Conservation (phyloP, 2,888 invertebrate genomes). For the Eucriotettix oculatus region DNA sequence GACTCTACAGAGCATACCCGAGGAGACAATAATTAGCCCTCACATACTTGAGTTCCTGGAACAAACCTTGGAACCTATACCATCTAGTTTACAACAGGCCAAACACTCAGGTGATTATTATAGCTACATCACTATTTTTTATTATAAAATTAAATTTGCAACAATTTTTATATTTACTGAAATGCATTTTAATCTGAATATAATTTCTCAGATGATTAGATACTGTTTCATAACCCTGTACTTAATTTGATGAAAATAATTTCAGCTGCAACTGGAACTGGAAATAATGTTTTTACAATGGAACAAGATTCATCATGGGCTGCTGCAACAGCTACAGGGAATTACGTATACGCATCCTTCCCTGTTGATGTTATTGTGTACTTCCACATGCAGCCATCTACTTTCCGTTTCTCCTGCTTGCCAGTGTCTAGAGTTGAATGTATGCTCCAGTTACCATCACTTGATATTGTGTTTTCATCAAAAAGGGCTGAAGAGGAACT, state of each 20-base stretch:
- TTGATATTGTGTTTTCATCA: slow-evolving; percentile 93
- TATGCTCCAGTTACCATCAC: slow-evolving; percentile 85
- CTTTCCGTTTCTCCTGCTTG: slow-evolving; percentile 88
- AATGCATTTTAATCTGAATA: no score
- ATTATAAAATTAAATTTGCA: no score
- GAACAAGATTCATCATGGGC: slow-evolving; percentile 15
- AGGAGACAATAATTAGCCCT: slow-evolving; percentile 94
- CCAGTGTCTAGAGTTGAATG: slow-evolving; percentile 93
- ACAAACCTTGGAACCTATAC: slow-evolving; percentile 91
- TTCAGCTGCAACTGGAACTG: slow-evolving; percentile 4
- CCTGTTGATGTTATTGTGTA: slow-evolving; percentile 98
- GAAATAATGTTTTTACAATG: slow-evolving; percentile 18
- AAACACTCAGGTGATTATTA: not conserved
- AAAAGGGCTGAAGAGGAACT: slow-evolving; percentile 64
- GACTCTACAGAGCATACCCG: slow-evolving; percentile 91
- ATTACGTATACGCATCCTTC: slow-evolving; percentile 82
- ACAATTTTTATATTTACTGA: no score
- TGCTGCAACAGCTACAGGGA: slow-evolving; percentile 43
- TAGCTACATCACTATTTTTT: no score
- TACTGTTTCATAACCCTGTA: no score
- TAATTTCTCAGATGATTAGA: no score
- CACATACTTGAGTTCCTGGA: slow-evolving; percentile 94
- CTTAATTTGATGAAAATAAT: no score
- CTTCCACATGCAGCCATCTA: slow-evolving; percentile 95
- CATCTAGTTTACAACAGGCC: slow-evolving; percentile 27